Evolutionary conservation across 2,888 invertebrate species (phyloP).

Genomic region (Mesochorus sp.): DNA sequence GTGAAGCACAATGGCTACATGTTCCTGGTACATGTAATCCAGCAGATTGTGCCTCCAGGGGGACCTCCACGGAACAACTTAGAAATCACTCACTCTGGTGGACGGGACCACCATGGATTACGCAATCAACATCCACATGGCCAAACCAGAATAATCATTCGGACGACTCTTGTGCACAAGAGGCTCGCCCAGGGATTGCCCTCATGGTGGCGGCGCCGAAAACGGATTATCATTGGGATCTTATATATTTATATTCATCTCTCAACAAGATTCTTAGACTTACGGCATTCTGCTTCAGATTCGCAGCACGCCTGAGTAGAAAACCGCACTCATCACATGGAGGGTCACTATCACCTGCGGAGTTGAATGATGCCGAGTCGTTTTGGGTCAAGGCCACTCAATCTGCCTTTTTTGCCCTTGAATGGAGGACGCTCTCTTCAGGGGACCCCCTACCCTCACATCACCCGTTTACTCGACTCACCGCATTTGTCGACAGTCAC

Average conservation of each 20-base stretch:
- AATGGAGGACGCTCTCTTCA: not conserved
- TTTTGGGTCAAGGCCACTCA: conserved; percentile 12
- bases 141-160: not conserved
- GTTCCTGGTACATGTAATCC: conserved; percentile 39
- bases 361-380: not conserved
- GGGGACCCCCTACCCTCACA: not conserved
- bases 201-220: not conserved
- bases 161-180: not conserved
- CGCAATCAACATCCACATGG: conserved; percentile 3
- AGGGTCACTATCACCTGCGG: not conserved
- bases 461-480: conserved; percentile 22
- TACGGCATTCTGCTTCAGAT: not conserved
- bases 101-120: conserved; percentile 39
- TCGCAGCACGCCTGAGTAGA: not conserved
- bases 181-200: not conserved
- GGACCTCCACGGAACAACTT: conserved; percentile 20
- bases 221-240: conserved; percentile 21
- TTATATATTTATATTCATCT: not conserved
- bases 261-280: not conserved
- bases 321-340: not conserved
- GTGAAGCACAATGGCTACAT: conserved; percentile 43
- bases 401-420: not conserved
- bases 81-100: conserved; percentile 11
- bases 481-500: conserved; percentile 18
- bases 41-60: conserved; percentile 35